Base-by-base conservation (phyloP, 2,888 invertebrate species). In the Patella depressa region DNA sequence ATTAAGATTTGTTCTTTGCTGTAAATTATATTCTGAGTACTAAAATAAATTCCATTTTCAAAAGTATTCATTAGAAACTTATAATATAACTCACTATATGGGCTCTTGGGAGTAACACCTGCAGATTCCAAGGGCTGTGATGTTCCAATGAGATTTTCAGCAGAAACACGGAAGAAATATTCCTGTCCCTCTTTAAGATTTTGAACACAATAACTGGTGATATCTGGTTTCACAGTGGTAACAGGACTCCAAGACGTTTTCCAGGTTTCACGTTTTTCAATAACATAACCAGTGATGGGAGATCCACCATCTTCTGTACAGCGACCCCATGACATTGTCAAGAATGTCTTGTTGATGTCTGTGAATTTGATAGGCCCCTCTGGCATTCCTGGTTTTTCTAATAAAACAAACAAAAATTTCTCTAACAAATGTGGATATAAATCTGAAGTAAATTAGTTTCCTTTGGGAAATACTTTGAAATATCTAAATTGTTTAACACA, bases 261-360 rank as follows among this genome's bases (percentile, higher is more conserved):
- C 73, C 84, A 85, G 9, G 82, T 83, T 59, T 90, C 89, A 24
- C 87, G 85, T 76, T 87, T 87, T 79, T 91, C 91, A 11, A 91
- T 78, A 74, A 88, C 80, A 84, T 91, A 91, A 19, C 87, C 87
- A 53, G 88, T 89, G 76, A 92, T 83, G 57, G 95, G 95, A 59
- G 96, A 94, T 2, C 98, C 98, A 59, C 98, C 98, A 90, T 98
- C 96, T 83, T 93, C 94, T 90, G 95, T 95, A 0, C 97, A 95
- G 77, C 95, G 94, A 88, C 95, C 86, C 93, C 93, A 93, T 72
- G 89, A 77, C 72, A 92, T 82, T 17, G 84, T 88, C 19, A 89
- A 82, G 14, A 87, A 84, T 59, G 86, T 88, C 71, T 85, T 80
- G 12, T 86, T 86, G 76, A 90, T 82, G 81, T 90, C 86, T 19